Base-by-base conservation (phyloP, 2,113 vertebrate species). In the Daphoenositta chrysoptera region DNA sequence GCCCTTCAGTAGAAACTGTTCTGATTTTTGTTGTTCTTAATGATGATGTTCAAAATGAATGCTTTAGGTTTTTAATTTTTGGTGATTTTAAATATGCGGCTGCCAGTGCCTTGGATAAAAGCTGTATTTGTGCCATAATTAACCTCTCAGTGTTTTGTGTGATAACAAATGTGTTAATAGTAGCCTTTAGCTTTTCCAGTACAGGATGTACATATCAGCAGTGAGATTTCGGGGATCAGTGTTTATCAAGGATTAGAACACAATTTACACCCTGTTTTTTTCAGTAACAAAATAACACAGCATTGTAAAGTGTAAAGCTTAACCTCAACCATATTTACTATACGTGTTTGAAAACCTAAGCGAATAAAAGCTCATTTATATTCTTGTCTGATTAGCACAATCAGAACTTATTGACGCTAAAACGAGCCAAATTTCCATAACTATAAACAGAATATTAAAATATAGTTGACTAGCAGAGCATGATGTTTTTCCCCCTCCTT, bases 361-460 rank as follows among this genome's bases (percentile, higher is more conserved):
- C 76, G 7, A 89, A 83, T 78, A 81, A 93, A 91, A 80, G 30
- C 89, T 91, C 78, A 90, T 92, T 95, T 93, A 76, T 90, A 93
- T 93, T 96, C 93, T 57, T 48, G 61, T 78, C 83, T 96, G 93
- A 85, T 94, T 91, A 94, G 81, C 78, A 94, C 82, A 94, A 92
- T 96, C 93, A 94, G 95, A 77, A 93, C 81, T 87, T 87, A 91
- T 45, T 96, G 90, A 69, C 96, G 89, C 89, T 95, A 94, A 96
- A 95, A 91, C 23, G 42, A 91, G 58, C 63, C 17, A 19, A n/a
- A 90, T 91, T 93, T 94, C 77, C 66, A 60, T 94, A 93, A 86
- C 83, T 88, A 60, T 70, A 90, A 94, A 83, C 82, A 94, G 89
- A 94, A 92, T 90, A 75, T 84, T 78, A 91, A 94, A 95, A 78